phyloP scores from a whole-genome alignment of 2,888 invertebrate species.

The Zaprionus lineosus region DNA sequence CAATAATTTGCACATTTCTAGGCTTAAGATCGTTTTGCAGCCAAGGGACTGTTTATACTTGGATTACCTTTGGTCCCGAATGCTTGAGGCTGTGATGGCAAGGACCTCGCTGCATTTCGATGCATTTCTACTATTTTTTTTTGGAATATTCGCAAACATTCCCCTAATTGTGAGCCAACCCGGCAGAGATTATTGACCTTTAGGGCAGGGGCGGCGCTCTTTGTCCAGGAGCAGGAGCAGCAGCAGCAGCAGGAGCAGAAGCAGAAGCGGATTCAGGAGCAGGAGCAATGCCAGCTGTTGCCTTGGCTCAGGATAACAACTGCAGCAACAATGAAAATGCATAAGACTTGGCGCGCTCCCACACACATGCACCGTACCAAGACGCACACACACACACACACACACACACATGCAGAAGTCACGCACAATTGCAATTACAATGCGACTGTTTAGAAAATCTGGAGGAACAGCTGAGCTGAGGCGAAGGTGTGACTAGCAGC shows the following conservation, averaged over 20 bases:
- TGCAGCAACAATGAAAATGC: no score
- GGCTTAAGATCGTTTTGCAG: no score
- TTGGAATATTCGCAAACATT: constrained; percentile 18
- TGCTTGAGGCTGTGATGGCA: no score
- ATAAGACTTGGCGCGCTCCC: constrained; percentile 52
- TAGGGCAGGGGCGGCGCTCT: constrained; percentile 47
- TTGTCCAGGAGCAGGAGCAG: constrained; percentile 28
- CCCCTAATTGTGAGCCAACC: constrained; percentile 43
- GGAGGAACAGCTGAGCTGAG: constrained; percentile 67
- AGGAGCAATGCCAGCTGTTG: constrained; percentile 52
- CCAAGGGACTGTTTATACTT: no score
- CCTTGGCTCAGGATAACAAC: constrained; percentile 17
- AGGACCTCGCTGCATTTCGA: not conserved
- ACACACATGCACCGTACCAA: constrained; percentile 7
- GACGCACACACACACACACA: not conserved
- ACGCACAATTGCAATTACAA: constrained; percentile 59
- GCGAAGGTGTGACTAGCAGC: constrained; percentile 37
- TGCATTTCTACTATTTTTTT: constrained; percentile 38
- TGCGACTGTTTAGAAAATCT: constrained; percentile 1
- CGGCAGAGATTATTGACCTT: constrained; percentile 67
- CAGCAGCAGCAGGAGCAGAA: constrained; percentile 20
- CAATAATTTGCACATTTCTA: no score
- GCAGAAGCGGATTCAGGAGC: no score
- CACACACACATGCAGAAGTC: constrained; percentile 32
- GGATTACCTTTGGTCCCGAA: no score